Base-by-base conservation (phyloP, 2,113 vertebrate species). In the Nesoenas mayeri region DNA sequence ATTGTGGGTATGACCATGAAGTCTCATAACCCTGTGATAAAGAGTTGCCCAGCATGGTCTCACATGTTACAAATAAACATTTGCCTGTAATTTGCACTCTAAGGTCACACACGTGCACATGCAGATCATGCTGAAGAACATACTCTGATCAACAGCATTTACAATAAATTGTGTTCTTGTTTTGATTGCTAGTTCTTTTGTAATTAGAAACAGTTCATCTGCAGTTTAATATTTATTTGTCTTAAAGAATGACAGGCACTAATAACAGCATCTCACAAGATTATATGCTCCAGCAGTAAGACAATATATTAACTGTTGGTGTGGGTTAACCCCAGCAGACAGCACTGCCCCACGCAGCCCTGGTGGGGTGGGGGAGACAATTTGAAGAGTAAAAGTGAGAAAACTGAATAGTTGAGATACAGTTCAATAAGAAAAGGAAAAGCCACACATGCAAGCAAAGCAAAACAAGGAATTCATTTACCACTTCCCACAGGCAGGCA, bases 1-100 rank as follows among this genome's bases (percentile, higher is more conserved):
- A 15, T 36, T 48, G 34, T 31, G 10, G 5, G 5, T 47, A 26
- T 0, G 1, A 26, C 3, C 36, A 8, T 1, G 1, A 74, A 6
- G 22, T 71, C 40, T 61, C 25, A 11, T 6, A 32, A 21, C 5
- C 7, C 11, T 29, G 9, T 54, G 36, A 12, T 62, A 29, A 70
- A 48, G 2, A 16, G 14, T 58, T 18, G 71, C 19, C 31, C 44
- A 18, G 6, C 26, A 42, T 10, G 21, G 24, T 11, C 5, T 66
- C 5, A 6, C 0, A 0, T 12, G 9, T 47, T 32, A 47, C 47
- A 65, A n/a, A 2, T 47, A 26, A 67, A 40, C 3, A 9, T 36
- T 38, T 54, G 36, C n/a, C 65, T 42, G 22, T 2, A 22, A 50
- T 60, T 77, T 42, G n/a, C 60, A 44, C 31, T 57, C 6, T 36